Evolutionary conservation across 1,140 invertebrate species (phyloP).

Genomic region (Choristoneura fumiferana): DNA sequence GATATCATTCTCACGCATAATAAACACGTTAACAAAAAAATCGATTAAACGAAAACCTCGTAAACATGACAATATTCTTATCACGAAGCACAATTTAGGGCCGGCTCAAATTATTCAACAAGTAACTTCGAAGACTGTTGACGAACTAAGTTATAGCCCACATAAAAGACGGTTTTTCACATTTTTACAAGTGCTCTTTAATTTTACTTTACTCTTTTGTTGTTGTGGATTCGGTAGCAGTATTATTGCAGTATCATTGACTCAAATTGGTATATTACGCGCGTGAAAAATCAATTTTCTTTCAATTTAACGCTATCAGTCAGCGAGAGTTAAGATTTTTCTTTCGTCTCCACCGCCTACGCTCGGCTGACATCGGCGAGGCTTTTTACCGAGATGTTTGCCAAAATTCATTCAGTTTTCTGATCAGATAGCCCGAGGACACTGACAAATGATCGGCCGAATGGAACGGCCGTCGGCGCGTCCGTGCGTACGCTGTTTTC

Average conservation of each 20-base stretch:
- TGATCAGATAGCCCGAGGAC: constrained; percentile 40
- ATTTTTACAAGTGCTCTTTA: neutral
- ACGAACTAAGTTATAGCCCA: constrained; percentile 6
- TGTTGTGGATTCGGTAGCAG: neutral
- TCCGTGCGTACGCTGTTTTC: constrained; percentile 34
- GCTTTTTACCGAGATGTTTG: constrained; percentile 20
- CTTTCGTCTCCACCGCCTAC: neutral
- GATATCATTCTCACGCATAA: no score
- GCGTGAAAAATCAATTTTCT: constrained; percentile 15
- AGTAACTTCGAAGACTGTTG: constrained; percentile 13
- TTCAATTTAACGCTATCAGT: constrained; percentile 13
- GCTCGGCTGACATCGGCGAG: neutral
- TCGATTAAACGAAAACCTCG: constrained; percentile 2
- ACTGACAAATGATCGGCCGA: constrained; percentile 43
- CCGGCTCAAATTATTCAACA: constrained; percentile 16
- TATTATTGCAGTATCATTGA: constrained; percentile 19
- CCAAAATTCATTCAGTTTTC: constrained; percentile 44
- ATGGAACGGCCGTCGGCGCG: constrained; percentile 31
- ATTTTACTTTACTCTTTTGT: neutral
- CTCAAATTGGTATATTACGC: constrained; percentile 5
- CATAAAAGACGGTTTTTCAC: constrained; percentile 7
- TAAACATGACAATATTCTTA: constrained; percentile 15
- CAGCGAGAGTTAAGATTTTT: constrained; percentile 1
- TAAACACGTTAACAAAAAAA: neutral
- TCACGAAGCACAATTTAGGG: constrained; percentile 3